phyloP scores from a whole-genome alignment of 2,113 vertebrate genomes.

The Alces alces region DNA sequence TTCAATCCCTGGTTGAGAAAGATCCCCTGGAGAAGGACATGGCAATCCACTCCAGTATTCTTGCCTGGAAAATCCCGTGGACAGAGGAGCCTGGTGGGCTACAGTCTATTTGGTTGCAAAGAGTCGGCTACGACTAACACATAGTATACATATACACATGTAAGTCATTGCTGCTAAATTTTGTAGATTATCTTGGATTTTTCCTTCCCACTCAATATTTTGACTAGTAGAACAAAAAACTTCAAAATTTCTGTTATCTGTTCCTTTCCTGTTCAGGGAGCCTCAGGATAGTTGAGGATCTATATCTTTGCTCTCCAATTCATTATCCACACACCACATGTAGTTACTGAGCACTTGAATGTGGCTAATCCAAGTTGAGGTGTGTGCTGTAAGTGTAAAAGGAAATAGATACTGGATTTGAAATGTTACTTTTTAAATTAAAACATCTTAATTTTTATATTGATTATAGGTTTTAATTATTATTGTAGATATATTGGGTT shows the following conservation, averaged over 20 bases:
- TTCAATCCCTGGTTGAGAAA: not conserved
- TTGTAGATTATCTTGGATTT: not conserved
- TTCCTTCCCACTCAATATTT: not conserved
- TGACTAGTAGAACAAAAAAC: not conserved
- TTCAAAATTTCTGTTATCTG: not conserved
- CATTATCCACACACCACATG: not conserved
- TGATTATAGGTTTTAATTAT: not conserved
- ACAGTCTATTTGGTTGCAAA: not conserved
- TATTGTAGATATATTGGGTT: not conserved
- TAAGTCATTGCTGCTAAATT: not conserved
- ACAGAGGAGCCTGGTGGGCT: not conserved
- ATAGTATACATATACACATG: not conserved
- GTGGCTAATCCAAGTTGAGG: not conserved
- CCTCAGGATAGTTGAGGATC: not conserved
- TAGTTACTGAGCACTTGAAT: not conserved
- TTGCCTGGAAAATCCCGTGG: not conserved
- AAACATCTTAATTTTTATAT: not conserved
- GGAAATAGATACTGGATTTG: not conserved
- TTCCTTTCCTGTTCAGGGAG: not conserved
- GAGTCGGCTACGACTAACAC: not conserved
- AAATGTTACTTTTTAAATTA: not conserved
- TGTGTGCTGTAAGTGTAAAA: not conserved
- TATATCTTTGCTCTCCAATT: not conserved
- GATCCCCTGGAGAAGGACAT: not conserved
- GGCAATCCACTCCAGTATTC: not conserved